Conservation (phyloP, 1,140 invertebrate genomes). For the Phthorimaea operculella region DNA sequence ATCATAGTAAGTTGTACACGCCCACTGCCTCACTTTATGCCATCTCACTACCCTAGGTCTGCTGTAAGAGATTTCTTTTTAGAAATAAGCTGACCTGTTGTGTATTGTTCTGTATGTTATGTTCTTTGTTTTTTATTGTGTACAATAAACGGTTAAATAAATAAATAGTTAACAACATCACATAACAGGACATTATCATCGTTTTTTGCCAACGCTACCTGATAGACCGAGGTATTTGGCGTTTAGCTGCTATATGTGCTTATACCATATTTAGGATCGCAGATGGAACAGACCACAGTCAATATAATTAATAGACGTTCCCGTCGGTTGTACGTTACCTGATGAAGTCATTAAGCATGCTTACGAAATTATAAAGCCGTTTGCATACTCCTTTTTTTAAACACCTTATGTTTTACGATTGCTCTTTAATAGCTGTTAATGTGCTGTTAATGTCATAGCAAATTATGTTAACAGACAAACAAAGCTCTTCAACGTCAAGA, state of each 20-base stretch:
- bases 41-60: no score
- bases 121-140: no score
- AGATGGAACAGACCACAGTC: constrained; percentile 40
- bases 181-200: no score
- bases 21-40: no score
- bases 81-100: no score
- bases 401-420: not conserved
- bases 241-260: constrained; percentile 42
- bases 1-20: no score
- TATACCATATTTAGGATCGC: constrained; percentile 35
- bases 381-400: not conserved
- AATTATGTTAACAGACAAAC: not conserved
- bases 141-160: no score
- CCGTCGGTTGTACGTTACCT: constrained; percentile 22
- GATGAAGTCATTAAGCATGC: constrained; percentile 57
- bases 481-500: not conserved
- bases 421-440: constrained; percentile 2
- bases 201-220: constrained; percentile 40
- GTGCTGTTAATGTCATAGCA: constrained; percentile 1
- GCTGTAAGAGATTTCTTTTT: no score
- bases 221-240: constrained; percentile 37
- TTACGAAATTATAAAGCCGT: constrained; percentile 40
- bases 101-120: no score
- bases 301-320: constrained; percentile 53
- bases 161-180: no score